Evolutionary conservation across 2,113 vertebrate genomes (phyloP), one percentile per base, ranked within the genome.

Genomic region (Plectropomus leopardus): DNA sequence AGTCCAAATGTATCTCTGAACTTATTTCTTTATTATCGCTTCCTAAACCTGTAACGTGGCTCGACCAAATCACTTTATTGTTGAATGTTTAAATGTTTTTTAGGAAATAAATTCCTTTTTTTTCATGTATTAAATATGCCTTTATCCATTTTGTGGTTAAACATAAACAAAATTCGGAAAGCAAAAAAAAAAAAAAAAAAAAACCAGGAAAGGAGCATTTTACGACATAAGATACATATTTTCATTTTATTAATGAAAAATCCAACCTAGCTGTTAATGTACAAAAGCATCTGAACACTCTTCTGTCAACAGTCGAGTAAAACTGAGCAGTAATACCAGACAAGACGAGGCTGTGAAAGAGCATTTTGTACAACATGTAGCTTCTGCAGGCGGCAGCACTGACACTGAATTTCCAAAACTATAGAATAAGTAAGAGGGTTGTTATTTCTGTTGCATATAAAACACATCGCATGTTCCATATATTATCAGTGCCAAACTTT

Each of bases 401-500:
- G 59, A 81, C 15, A 32, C 30, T 0, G n/a, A 51, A 65, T 67
- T 51, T 34, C n/a, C 72, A 57, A 63, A 63, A 59, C 64, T 36
- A 23, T 50, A 28, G 7, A 45, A 68, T 67, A 23, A 16, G 28
- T 13, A 21, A 75, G 50, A 84, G 72, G 58, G 57, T 42, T 80
- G 74, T 85, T 80, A 72, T 61, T 78, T 80, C 45, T 45, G 58
- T 78, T 84, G 69, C 47, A 45, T 91, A 83, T 66, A 91, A 94
- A 93, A 86, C 76, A 84, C 66, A 85, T 83, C 79, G 42, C 76
- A 88, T 73, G 83, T 82, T 79, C 76, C 66, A 92, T 89, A 86
- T 90, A 92, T 92, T 88, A 92, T 78, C 78, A 84, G 89, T 88
- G 90, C 86, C 89, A 79, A 47, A 69, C 83, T 30, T 67, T 54